These are phyloP conservation scores for Hypsopygia costalis DNA, from an alignment of 2,888 invertebrate species.

Conservation along the genomic window DNA sequence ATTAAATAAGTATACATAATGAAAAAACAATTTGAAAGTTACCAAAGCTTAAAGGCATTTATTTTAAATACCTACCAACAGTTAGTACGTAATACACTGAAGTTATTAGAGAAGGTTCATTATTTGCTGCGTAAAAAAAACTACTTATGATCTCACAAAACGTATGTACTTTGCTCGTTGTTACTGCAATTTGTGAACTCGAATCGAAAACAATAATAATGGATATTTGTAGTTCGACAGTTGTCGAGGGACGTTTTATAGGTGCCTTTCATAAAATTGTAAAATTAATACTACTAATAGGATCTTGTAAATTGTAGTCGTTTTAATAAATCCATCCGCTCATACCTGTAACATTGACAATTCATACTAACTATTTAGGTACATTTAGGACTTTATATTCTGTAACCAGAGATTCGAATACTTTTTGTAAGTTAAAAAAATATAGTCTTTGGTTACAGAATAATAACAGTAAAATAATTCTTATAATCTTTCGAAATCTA, in stretches of 20 bases:
- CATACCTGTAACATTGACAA: constrained; percentile 44
- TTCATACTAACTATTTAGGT: constrained; percentile 34
- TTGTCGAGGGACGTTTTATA: constrained; percentile 70
- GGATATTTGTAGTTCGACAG: constrained; percentile 51
- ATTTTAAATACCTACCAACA: no score
- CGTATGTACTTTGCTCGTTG: background rate
- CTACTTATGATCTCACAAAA: background rate
- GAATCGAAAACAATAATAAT: constrained; percentile 55
- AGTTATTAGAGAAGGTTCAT: no score
- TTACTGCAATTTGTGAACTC: constrained; percentile 18
- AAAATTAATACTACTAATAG: constrained; percentile 57
- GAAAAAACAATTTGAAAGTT: no score
- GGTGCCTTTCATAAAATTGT: constrained; percentile 72
- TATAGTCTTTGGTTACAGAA: constrained; percentile 33
- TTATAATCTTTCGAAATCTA: constrained; percentile 25
- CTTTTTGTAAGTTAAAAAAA: constrained; percentile 9
- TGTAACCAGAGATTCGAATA: constrained; percentile 25
- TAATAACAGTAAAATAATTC: constrained; percentile 19
- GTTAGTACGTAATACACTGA: no score
- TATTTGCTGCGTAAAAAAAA: no score
- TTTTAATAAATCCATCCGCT: constrained; percentile 71
- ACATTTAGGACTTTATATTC: constrained; percentile 29
- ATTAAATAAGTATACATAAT: no score
- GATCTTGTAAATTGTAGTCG: constrained; percentile 64
- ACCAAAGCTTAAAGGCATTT: no score